phyloP scores from a whole-genome alignment of 2,797 vertebrate species.

The Picus viridis region DNA sequence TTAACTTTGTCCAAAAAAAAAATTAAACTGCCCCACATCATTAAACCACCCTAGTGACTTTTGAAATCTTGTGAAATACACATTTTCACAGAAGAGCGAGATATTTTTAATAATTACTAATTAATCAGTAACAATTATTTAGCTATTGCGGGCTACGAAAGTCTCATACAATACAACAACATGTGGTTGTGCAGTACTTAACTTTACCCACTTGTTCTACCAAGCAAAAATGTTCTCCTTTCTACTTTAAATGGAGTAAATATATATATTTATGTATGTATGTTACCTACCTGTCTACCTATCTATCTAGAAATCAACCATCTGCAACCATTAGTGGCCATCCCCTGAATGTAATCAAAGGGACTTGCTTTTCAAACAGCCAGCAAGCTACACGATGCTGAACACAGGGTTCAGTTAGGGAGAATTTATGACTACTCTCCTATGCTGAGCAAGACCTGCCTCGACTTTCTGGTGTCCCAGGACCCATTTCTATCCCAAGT shows the following conservation, averaged over 20 bases:
- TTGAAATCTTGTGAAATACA: not conserved
- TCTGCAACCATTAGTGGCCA: not conserved
- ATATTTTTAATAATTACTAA: not conserved
- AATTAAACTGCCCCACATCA: not conserved
- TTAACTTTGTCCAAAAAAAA: not conserved
- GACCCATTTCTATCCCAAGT: not conserved
- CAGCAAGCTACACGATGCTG: fast-evolving
- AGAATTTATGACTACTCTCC: not conserved
- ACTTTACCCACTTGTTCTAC: not conserved
- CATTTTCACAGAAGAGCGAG: not conserved
- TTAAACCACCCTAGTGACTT: not conserved
- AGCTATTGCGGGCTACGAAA: not conserved
- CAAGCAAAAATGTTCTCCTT: not conserved
- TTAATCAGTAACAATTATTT: not conserved
- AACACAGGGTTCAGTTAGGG: fast-evolving
- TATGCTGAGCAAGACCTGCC: not conserved
- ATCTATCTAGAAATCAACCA: not conserved
- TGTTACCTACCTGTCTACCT: too few relatives aligned
- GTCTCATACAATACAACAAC: not conserved
- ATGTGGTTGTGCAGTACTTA: not conserved
- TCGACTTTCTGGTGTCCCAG: fast-evolving
- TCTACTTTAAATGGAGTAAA: not conserved
- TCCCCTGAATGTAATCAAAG: not conserved
- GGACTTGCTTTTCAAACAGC: not conserved
- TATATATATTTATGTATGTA: fast-evolving